A percentile compares a stretch with the other conserved stretches of the same genome.
phyloP scores from a whole-genome alignment of 2,888 invertebrate genomes.

The Chloroclystis v-ata region DNA sequence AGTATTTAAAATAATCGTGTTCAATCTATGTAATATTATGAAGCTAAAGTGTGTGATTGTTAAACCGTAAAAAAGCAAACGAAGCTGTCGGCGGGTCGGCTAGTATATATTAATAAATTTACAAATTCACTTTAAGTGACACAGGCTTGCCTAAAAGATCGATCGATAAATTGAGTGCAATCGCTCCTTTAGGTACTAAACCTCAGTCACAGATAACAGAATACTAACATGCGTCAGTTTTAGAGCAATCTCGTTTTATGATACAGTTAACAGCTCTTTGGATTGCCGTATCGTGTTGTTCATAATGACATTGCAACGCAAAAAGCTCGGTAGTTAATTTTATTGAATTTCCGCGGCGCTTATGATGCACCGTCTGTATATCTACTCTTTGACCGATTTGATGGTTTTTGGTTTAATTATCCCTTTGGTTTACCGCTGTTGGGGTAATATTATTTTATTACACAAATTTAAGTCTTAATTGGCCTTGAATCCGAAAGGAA shows the following conservation, averaged over 20 bases:
- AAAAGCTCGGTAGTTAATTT: constrained; percentile 34
- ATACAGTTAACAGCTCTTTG: constrained; percentile 38
- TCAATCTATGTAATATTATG: too few species aligned
- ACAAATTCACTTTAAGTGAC: too few species aligned
- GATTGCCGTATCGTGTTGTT: constrained; percentile 49
- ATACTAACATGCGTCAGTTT: constrained; percentile 40
- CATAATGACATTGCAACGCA: constrained; percentile 47
- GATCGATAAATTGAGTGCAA: constrained; percentile 54
- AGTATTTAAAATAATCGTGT: too few species aligned
- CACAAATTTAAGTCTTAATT: constrained; percentile 19
- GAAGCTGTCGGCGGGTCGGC: too few species aligned
- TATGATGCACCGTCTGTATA: constrained; percentile 18
- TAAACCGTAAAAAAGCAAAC: too few species aligned
- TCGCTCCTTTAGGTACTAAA: constrained; percentile 50
- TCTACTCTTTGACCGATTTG: constrained; percentile 28
- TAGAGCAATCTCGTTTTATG: constrained; percentile 42
- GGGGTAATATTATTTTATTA: constrained; percentile 18
- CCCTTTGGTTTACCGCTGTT: constrained; percentile 21
- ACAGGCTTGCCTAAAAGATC: constrained; percentile 8
- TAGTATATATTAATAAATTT: too few species aligned
- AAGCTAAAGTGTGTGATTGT: too few species aligned
- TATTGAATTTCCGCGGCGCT: constrained; percentile 19
- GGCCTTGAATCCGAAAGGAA: constrained; percentile 14
- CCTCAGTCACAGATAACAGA: too few species aligned
- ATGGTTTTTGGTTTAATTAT: constrained; percentile 27